Percentiles rank a stretch among this genome's conserved stretches.
These are phyloP conservation scores for Liopterus haemorrhoidalis DNA, from an alignment of 2,888 invertebrate genomes.

Conservation along the genomic window DNA sequence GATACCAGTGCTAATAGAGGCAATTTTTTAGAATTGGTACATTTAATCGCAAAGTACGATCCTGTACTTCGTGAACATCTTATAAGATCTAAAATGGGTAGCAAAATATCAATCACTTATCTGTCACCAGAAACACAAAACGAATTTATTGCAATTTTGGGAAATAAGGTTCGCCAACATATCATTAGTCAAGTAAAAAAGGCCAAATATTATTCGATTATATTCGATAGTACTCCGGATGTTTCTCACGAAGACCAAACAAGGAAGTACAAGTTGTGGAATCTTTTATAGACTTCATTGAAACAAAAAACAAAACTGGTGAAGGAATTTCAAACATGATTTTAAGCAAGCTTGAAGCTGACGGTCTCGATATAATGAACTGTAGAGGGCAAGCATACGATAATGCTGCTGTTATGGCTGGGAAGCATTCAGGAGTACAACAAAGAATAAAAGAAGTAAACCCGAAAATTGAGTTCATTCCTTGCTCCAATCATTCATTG, in stretches of 20 bases:
- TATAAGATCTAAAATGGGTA: conserved; percentile 22
- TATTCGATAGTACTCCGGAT: conserved; percentile 24
- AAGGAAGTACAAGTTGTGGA: conserved; percentile 28
- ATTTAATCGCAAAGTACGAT: conserved; percentile 27
- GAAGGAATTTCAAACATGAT: conserved; percentile 30
- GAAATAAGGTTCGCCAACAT: conserved; percentile 20
- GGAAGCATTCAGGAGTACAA: conserved; percentile 24
- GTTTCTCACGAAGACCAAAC: conserved; percentile 27
- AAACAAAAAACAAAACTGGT: conserved; percentile 33
- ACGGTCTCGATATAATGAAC: conserved; percentile 31
- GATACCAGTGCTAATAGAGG: conserved; percentile 21
- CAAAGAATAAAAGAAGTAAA: conserved; percentile 28
- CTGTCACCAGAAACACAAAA: conserved; percentile 27
- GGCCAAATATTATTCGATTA: conserved; percentile 24
- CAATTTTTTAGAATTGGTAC: conserved; percentile 23
- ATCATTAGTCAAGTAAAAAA: conserved; percentile 22
- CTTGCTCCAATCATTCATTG: conserved; percentile 22
- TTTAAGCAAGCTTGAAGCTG: conserved; percentile 25
- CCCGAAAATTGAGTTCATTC: conserved; percentile 24
- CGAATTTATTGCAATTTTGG: conserved; percentile 22
- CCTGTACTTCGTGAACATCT: conserved; percentile 26
- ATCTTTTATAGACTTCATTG: conserved; percentile 32
- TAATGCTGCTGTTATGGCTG: conserved; percentile 32
- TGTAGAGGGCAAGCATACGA: conserved; percentile 34
- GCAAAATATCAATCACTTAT: conserved; percentile 22